A percentile compares a stretch with the other conserved stretches of the same genome.
phyloP scores from a whole-genome alignment of 2,797 vertebrate species.

The Calcarius lapponicus region DNA sequence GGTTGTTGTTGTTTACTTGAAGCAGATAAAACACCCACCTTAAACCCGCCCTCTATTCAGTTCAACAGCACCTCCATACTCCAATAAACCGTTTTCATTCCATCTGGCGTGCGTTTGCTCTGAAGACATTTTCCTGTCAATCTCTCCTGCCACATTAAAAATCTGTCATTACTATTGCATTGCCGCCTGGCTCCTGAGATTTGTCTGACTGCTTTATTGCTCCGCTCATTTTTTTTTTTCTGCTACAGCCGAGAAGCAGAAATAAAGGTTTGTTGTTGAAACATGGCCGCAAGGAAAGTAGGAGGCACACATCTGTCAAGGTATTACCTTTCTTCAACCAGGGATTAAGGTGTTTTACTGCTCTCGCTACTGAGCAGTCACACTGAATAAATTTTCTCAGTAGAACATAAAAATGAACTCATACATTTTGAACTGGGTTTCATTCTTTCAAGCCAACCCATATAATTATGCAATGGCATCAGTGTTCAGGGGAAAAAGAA shows the following conservation, averaged over 20 bases:
- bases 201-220: slow-evolving; percentile 87
- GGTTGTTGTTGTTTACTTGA: slow-evolving; percentile 68
- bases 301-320: slow-evolving; percentile 93
- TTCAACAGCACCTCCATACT: slow-evolving; percentile 89
- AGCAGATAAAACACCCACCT: slow-evolving; percentile 75
- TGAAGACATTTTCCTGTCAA: slow-evolving; percentile 96
- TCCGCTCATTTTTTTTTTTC: slow-evolving; percentile 81
- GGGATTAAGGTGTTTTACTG: slow-evolving; percentile 89
- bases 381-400: slow-evolving; percentile 86
- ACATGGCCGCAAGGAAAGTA: slow-evolving; percentile 88
- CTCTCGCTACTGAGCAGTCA: slow-evolving; percentile 81
- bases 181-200: slow-evolving; percentile 88
- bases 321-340: slow-evolving; percentile 94
- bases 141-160: slow-evolving; percentile 93
- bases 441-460: slow-evolving; percentile 75
- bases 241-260: slow-evolving; percentile 80
- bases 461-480: slow-evolving; percentile 75
- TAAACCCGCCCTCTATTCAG: slow-evolving; percentile 72
- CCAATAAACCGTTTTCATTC: slow-evolving; percentile 97
- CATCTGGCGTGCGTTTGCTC: slow-evolving; percentile 96
- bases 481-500: slow-evolving; percentile 47
- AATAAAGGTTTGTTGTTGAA: slow-evolving; percentile 84
- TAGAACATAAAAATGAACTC: slow-evolving; percentile 84
- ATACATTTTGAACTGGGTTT: slow-evolving; percentile 79
- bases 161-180: slow-evolving; percentile 85